These are phyloP conservation scores for Stenotaenia linearis DNA, from an alignment of 2,888 invertebrate species.

Conservation along the genomic window DNA sequence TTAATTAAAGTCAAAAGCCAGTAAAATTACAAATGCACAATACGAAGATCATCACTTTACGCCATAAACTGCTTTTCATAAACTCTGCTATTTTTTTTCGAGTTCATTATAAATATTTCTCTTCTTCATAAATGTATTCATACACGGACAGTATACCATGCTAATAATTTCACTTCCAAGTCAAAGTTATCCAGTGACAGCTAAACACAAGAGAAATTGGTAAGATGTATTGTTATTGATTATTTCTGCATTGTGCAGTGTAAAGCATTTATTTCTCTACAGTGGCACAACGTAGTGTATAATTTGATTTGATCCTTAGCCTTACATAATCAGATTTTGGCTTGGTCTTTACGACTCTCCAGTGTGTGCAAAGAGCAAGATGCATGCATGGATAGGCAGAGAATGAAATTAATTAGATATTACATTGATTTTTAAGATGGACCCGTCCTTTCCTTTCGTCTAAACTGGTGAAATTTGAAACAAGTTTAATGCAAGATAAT, in stretches of 20 bases:
- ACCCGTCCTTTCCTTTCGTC: neutral
- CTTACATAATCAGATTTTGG: neutral
- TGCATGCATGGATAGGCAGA: neutral
- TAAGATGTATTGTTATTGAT: neutral
- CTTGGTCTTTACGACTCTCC: neutral
- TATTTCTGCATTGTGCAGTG: neutral
- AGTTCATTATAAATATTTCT: neutral
- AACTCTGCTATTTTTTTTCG: neutral
- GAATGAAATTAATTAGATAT: neutral
- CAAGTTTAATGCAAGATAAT: neutral
- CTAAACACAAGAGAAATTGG: neutral
- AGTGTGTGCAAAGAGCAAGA: neutral
- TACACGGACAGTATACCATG: no score
- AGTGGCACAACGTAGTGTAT: neutral
- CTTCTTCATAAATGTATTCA: no score
- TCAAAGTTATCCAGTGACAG: neutral
- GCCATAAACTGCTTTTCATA: neutral
- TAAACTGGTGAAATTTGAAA: neutral
- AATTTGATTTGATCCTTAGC: neutral
- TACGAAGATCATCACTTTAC: neutral
- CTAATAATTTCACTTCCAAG: no score
- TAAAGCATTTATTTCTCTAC: neutral
- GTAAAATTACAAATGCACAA: neutral
- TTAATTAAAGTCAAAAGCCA: neutral
- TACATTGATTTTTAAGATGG: neutral